Evolutionary conservation across 2,797 vertebrate species (phyloP).

Genomic region (Takifugu rubripes): DNA sequence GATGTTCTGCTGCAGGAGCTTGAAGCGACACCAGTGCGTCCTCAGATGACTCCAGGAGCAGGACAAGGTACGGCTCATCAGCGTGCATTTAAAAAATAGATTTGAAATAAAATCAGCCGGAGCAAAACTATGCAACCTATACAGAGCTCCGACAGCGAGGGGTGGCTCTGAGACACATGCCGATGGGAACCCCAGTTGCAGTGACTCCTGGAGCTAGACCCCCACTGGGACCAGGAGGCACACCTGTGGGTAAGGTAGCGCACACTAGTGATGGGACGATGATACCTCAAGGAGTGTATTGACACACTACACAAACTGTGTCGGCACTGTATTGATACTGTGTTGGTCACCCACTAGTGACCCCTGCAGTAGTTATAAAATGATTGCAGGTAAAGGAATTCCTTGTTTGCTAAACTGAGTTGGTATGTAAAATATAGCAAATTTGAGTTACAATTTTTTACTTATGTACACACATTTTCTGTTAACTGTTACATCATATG

Average conservation of each 20-base stretch:
- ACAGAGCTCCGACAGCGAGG: slow-evolving; percentile 90
- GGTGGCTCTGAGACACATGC: slow-evolving; percentile 79
- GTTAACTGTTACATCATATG: too few relatives aligned
- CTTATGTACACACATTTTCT: too few relatives aligned
- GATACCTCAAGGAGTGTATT: too few relatives aligned
- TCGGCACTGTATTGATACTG: too few relatives aligned
- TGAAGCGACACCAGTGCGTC: slow-evolving; percentile 81
- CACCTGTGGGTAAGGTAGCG: slow-evolving; percentile 57
- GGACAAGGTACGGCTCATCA: slow-evolving; percentile 86
- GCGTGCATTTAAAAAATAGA: background rate
- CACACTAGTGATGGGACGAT: too few relatives aligned
- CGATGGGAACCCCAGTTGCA: slow-evolving; percentile 44
- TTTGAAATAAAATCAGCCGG: background rate
- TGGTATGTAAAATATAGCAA: too few relatives aligned
- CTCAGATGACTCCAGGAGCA: slow-evolving; percentile 82
- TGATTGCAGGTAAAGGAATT: too few relatives aligned
- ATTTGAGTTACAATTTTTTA: too few relatives aligned
- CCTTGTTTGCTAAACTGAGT: too few relatives aligned
- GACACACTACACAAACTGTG: too few relatives aligned
- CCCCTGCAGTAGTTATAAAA: too few relatives aligned
- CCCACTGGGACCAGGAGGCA: slow-evolving; percentile 36
- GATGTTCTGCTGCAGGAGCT: slow-evolving; percentile 78
- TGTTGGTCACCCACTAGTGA: too few relatives aligned
- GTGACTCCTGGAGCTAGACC: slow-evolving; percentile 46
- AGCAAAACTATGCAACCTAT: background rate